These are phyloP conservation scores for Odocoileus hemionus DNA, from an alignment of 2,113 vertebrate species.

Conservation along the genomic window DNA sequence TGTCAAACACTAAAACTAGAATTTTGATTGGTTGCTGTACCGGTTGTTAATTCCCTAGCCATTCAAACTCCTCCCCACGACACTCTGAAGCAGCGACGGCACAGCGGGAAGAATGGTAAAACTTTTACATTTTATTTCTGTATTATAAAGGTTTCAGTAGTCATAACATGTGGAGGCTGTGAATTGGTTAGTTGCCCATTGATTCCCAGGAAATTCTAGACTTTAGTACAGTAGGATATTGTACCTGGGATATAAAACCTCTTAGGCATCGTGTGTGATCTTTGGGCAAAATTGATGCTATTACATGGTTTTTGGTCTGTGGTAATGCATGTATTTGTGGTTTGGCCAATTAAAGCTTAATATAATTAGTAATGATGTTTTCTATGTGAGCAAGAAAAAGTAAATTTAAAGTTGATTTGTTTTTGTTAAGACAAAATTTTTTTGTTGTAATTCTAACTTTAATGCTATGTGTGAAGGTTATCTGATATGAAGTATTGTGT, in stretches of 20 bases:
- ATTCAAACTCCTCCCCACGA: constrained; percentile 79
- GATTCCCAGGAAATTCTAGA: constrained; percentile 18
- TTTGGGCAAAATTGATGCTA: constrained; percentile 67
- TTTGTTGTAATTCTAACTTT: constrained; percentile 49
- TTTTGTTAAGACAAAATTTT: constrained; percentile 42
- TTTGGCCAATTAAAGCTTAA: constrained; percentile 39
- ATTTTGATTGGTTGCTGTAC: constrained; percentile 80
- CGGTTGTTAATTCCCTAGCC: constrained; percentile 79
- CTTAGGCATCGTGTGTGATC: constrained; percentile 47
- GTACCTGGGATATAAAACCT: constrained; percentile 41
- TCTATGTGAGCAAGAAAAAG: constrained; percentile 40
- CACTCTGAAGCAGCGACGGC: constrained; percentile 76
- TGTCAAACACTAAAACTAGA: constrained; percentile 76
- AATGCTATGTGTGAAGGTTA: constrained; percentile 52
- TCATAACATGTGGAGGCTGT: not conserved
- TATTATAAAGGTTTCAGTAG: constrained; percentile 51
- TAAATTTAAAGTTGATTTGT: not conserved
- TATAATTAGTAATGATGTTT: constrained; percentile 12
- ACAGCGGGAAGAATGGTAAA: constrained; percentile 79
- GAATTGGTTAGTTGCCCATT: constrained; percentile 42
- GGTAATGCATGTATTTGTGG: constrained; percentile 45
- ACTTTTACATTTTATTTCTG: constrained; percentile 76
- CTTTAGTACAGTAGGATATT: constrained; percentile 8
- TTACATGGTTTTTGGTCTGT: constrained; percentile 56
- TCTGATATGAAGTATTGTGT: constrained; percentile 13